These are phyloP conservation scores for Agrotis clavis DNA, from an alignment of 2,888 invertebrate genomes.

Conservation along the genomic window DNA sequence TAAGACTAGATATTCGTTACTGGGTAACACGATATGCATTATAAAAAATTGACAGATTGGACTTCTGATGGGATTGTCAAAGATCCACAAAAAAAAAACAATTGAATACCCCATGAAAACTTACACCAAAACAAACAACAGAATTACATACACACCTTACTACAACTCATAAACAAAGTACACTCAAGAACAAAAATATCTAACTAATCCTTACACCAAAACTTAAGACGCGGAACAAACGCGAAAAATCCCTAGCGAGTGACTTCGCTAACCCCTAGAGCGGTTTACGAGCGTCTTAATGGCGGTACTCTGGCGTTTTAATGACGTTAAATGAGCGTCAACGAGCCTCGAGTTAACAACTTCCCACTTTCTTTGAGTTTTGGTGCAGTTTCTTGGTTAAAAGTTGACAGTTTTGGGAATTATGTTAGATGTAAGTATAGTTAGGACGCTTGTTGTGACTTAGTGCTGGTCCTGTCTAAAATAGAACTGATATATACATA, in stretches of 20 bases:
- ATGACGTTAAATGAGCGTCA: constrained; percentile 82
- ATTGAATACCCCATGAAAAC: constrained; percentile 11
- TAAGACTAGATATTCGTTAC: no score
- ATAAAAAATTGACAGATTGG: no score
- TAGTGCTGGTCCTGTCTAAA: no score
- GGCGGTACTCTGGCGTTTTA: constrained; percentile 76
- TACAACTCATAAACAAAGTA: constrained; percentile 57
- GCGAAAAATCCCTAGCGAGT: constrained; percentile 73
- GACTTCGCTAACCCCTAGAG: constrained; percentile 64
- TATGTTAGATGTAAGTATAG: no score
- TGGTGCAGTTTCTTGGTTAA: constrained; percentile 39
- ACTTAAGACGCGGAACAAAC: constrained; percentile 48
- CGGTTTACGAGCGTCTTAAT: constrained; percentile 75
- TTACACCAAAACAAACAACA: constrained; percentile 8
- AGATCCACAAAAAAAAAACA: background rate
- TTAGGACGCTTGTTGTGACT: background rate
- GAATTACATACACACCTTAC: constrained; percentile 11
- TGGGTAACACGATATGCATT: no score
- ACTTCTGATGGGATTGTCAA: no score
- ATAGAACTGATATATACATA: no score
- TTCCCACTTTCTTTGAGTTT: constrained; percentile 70
- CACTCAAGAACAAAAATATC: constrained; percentile 52
- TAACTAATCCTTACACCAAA: constrained; percentile 50
- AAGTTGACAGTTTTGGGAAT: constrained; percentile 41
- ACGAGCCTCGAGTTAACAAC: constrained; percentile 79